Evolutionary conservation across 2,888 invertebrate genomes (phyloP).

Genomic region (Thymelicus sylvestris): DNA sequence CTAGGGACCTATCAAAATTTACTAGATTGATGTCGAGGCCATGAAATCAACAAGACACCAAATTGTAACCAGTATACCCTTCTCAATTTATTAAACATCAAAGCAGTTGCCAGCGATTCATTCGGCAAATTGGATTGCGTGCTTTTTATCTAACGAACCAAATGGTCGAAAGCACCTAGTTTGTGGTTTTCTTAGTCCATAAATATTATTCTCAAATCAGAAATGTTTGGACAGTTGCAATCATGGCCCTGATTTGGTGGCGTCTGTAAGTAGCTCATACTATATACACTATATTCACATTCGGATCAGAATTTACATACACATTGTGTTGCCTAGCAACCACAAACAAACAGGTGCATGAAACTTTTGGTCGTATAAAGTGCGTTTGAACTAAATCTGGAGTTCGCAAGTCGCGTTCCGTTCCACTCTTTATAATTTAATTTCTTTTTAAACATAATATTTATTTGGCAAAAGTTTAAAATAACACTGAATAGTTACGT

Average conservation of each 20-base stretch:
- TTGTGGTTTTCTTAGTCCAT: neutral
- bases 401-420: no score
- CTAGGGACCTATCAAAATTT: slow-evolving; percentile 6
- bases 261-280: no score
- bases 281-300: no score
- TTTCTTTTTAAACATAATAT: no score
- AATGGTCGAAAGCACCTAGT: neutral
- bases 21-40: slow-evolving; percentile 49
- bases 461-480: no score
- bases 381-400: no score
- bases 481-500: no score
- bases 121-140: slow-evolving; percentile 13
- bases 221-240: neutral
- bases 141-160: slow-evolving; percentile 7
- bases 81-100: slow-evolving; percentile 37
- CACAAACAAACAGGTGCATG: no score
- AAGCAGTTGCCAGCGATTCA: slow-evolving; percentile 24
- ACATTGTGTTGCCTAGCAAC: no score
- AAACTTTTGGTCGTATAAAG: no score
- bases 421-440: no score
- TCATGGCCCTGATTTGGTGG: neutral
- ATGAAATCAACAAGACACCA: slow-evolving; percentile 38
- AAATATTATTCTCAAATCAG: neutral
- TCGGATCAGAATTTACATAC: no score
- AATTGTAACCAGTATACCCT: slow-evolving; percentile 42